These are phyloP conservation scores for Pogonocichla stellata DNA, from an alignment of 2,113 vertebrate species.

Conservation along the genomic window DNA sequence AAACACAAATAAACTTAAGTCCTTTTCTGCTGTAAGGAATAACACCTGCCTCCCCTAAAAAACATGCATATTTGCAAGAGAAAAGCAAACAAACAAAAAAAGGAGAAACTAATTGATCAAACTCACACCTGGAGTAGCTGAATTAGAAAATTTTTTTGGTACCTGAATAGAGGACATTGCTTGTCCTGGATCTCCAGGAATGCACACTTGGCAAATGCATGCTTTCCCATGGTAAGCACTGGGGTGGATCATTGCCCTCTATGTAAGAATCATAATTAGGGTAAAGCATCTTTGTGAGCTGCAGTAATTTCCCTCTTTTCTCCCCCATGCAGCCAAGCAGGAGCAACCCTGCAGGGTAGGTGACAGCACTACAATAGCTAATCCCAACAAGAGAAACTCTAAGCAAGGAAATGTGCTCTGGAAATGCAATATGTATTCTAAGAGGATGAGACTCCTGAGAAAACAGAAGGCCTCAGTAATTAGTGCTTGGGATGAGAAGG, in stretches of 20 bases:
- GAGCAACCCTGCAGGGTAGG: neutral
- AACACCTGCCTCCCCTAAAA: neutral
- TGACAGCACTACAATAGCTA: conserved; percentile 36
- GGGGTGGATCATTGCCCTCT: neutral
- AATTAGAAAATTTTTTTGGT: neutral
- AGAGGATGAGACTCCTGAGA: neutral
- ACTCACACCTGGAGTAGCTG: neutral
- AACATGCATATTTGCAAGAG: neutral
- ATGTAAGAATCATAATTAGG: neutral
- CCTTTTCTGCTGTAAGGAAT: neutral
- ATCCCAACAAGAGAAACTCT: conserved; percentile 17
- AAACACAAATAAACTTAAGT: neutral
- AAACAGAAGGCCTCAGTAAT: conserved; percentile 9
- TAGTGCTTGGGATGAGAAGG: neutral
- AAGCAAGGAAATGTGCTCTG: neutral
- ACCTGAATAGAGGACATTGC: neutral
- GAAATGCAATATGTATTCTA: conserved; percentile 29
- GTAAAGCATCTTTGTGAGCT: neutral
- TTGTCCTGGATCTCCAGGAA: conserved; percentile 5
- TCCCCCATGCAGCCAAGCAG: neutral
- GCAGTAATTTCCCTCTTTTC: neutral
- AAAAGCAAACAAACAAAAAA: no score
- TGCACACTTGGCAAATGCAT: neutral
- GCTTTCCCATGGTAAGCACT: neutral
- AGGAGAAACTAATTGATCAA: neutral